Conservation (phyloP, 37 sponge, comb jelly and placozoan species). For the Diacarnus erythraeanus region DNA sequence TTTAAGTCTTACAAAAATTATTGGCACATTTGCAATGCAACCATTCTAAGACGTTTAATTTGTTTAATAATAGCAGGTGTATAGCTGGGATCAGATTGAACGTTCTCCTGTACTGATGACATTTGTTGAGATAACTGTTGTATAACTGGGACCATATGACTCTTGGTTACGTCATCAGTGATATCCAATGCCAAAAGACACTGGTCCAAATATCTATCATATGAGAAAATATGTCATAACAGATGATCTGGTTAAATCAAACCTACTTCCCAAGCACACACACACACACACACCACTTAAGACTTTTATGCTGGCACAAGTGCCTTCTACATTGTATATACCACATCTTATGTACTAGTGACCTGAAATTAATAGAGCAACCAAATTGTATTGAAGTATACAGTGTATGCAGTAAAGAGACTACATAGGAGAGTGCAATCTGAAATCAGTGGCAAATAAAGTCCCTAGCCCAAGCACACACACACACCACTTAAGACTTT, state of each 20-base stretch:
- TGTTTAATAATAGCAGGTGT: conserved; percentile 17
- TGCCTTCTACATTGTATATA: too few relatives aligned
- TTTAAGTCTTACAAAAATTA: background rate
- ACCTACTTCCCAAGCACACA: too few relatives aligned
- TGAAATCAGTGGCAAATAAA: too few relatives aligned
- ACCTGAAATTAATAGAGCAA: too few relatives aligned
- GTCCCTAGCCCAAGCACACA: too few relatives aligned
- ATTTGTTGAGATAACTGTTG: conserved; percentile 42
- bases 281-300: too few relatives aligned
- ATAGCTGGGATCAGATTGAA: background rate
- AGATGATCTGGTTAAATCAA: too few relatives aligned
- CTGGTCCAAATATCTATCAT: conserved; percentile 79
- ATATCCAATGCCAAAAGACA: conserved; percentile 66
- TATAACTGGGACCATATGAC: conserved; percentile 70
- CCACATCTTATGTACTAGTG: too few relatives aligned
- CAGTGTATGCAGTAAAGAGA: too few relatives aligned
- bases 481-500: background rate
- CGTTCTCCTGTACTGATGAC: conserved; percentile 16
- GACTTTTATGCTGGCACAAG: background rate
- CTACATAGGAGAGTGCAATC: too few relatives aligned
- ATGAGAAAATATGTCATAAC: too few relatives aligned
- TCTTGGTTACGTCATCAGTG: conserved; percentile 43
- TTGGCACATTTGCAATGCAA: conserved; percentile 29
- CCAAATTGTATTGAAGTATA: too few relatives aligned
- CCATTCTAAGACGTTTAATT: conserved; percentile 33